Base-by-base conservation (phyloP, 2,797 vertebrate species). In the Craterocephalus amniculus region DNA sequence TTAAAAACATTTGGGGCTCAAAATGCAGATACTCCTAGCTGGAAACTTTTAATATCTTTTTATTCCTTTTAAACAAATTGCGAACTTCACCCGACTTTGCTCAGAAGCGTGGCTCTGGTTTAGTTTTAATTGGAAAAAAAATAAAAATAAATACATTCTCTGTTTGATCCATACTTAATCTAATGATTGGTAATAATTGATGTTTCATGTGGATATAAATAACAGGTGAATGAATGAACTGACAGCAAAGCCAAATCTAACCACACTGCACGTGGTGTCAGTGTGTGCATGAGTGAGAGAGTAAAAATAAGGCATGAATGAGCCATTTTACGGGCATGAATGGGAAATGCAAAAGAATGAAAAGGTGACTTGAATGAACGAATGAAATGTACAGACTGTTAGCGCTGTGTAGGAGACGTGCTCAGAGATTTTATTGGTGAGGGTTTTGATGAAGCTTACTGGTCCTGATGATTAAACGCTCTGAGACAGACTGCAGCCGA, bases 391-490 rank as follows among this genome's bases (percentile, higher is more conserved):
- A 87, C 81, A 84, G 83, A 76, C 74, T 83, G 74, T 38, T n/a
- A 66, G 65, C 48, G 3, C 67, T 60, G 63, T 55, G 18, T 40
- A 49, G 45, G 1, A 11, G 9, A 80, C 58, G 67, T 65, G 78
- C 81, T 70, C 72, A 48, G 77, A 79, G 60, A 58, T 83, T 85
- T 88, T 73, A 82, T 81, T 77, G 84, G 74, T 82, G 85, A 74
- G 75, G 73, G 72, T 71, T 71, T 74, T 68, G 29, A 67, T 80
- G 83, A 83, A 86, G 80, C 72, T 83, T 85, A 84, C 18, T 80
- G 85, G 80, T 87, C 72, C 77, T 88, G 83, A 86, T 84, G 80
- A 90, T 89, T 90, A 89, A 89, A 92, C 29, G 49, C 81, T 90
- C 78, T 86, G 76, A 91, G 83, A 90, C 77, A 83, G 82, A 87